phyloP scores from a whole-genome alignment of 2,113 vertebrate genomes.

The Ornithorhynchus anatinus region DNA sequence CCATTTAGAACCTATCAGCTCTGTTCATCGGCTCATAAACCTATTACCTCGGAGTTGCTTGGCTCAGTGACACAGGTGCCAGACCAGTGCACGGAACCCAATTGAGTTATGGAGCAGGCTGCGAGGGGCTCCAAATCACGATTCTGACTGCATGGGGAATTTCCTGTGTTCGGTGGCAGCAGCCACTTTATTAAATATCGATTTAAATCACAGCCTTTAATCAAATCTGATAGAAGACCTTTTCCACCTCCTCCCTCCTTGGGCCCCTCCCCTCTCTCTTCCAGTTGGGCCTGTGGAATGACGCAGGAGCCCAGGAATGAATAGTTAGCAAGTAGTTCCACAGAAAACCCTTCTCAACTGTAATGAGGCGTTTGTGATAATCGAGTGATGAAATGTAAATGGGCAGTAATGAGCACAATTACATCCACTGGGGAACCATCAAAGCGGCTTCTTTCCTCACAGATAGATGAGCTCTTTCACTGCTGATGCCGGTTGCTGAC shows the following conservation, averaged over 20 bases:
- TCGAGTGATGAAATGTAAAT: constrained; percentile 94
- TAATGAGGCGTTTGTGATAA: constrained; percentile 85
- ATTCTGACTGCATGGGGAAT: constrained; percentile 79
- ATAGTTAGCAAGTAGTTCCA: constrained; percentile 68
- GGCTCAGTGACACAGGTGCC: constrained; percentile 81
- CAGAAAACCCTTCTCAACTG: constrained; percentile 74
- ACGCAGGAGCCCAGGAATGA: constrained; percentile 70
- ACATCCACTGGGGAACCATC: constrained; percentile 83
- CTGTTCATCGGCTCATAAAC: constrained; percentile 83
- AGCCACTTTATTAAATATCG: constrained; percentile 92
- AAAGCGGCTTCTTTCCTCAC: constrained; percentile 74
- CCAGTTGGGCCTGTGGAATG: constrained; percentile 42
- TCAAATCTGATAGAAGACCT: constrained; percentile 82
- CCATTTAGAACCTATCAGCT: constrained; percentile 81
- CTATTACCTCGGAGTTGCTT: constrained; percentile 75
- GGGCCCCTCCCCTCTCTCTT: constrained; percentile 13
- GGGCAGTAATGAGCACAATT: constrained; percentile 91
- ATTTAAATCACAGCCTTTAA: constrained; percentile 88
- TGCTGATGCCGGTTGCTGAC: constrained; percentile 57
- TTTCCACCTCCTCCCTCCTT: constrained; percentile 63
- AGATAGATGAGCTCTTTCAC: constrained; percentile 79
- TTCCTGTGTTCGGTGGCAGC: constrained; percentile 76
- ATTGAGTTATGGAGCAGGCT: constrained; percentile 77
- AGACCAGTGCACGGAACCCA: constrained; percentile 75
- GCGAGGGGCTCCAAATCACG: constrained; percentile 64